Evolutionary conservation across 2,113 vertebrate genomes (phyloP).

Genomic region (Alectura lathami): DNA sequence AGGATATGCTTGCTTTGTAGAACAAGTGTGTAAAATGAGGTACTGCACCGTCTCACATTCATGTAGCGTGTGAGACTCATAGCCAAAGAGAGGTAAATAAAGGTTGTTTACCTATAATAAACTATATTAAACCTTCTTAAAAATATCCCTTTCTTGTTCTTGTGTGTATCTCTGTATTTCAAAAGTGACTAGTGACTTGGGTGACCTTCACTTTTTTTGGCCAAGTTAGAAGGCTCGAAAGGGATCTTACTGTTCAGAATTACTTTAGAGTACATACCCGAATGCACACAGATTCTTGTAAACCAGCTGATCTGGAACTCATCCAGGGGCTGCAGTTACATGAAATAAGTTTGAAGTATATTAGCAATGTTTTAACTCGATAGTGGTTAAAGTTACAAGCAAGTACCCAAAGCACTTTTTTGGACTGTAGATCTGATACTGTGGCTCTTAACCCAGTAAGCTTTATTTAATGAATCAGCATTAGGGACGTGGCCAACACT

Average conservation of each 20-base stretch:
- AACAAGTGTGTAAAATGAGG: not conserved
- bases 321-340: not conserved
- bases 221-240: not conserved
- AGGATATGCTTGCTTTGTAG: not conserved
- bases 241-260: not conserved
- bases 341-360: not conserved
- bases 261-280: not conserved
- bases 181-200: not conserved
- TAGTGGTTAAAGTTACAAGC: not conserved
- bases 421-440: not conserved
- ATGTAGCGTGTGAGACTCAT: not conserved
- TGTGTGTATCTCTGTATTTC: not conserved
- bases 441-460: not conserved
- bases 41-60: not conserved
- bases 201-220: not conserved
- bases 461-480: slow-evolving; percentile 31
- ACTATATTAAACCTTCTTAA: not conserved
- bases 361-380: not conserved
- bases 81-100: not conserved
- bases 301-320: not conserved
- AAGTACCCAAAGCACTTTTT: not conserved
- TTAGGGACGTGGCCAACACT: not conserved
- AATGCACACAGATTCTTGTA: not conserved
- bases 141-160: not conserved
- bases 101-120: not conserved